Conservation (phyloP, 2,797 vertebrate species). For the Sus cebifrons region DNA sequence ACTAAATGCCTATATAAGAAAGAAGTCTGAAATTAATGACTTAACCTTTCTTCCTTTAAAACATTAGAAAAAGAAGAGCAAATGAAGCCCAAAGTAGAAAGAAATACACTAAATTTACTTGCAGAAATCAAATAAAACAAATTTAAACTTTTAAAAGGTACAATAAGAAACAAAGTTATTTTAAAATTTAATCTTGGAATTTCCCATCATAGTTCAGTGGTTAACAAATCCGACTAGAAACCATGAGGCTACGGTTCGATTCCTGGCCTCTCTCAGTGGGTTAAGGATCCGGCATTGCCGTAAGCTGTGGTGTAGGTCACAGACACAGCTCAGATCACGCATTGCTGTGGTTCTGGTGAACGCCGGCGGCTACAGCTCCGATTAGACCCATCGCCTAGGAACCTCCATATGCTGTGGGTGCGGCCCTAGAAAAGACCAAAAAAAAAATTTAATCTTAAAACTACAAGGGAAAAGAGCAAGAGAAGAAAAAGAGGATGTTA, state of each 20-base stretch:
- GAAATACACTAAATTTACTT: slow-evolving; percentile 45
- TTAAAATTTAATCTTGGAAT: neutral
- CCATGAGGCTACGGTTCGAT: no score
- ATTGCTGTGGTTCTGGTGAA: no score
- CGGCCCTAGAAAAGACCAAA: no score
- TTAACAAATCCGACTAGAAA: no score
- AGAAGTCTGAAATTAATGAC: slow-evolving; percentile 21
- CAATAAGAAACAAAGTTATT: neutral
- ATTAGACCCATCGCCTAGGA: no score
- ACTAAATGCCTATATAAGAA: neutral
- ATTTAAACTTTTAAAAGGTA: neutral
- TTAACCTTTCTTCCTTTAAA: slow-evolving; percentile 1
- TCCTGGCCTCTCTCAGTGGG: no score
- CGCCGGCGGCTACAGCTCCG: no score
- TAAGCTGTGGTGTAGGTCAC: no score
- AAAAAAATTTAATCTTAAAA: neutral
- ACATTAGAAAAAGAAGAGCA: neutral
- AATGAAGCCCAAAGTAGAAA: neutral
- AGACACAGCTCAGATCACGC: no score
- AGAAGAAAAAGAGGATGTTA: neutral
- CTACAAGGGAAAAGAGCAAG: neutral
- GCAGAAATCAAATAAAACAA: slow-evolving; percentile 33
- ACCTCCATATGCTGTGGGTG: no score
- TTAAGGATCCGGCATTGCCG: no score
- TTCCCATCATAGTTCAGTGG: no score